Conservation (phyloP, 2,797 vertebrate genomes). For the Austrolebias charrua region DNA sequence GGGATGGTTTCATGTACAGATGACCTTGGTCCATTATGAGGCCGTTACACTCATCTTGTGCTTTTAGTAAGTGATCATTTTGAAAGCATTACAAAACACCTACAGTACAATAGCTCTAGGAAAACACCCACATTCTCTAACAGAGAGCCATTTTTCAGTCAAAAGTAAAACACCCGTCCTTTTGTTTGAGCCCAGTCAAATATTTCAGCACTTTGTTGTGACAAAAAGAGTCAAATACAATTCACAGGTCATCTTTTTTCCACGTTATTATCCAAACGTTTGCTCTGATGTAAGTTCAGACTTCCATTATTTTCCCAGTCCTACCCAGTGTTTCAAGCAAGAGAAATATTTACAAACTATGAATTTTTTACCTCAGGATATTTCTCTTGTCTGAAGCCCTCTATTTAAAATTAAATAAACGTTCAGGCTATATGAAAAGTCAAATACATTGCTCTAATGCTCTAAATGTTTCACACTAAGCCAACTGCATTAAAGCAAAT, state of each 20-base stretch:
- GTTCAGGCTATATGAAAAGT: no score
- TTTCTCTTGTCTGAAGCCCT: no score
- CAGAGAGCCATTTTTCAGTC: not conserved
- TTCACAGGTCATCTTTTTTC: slow-evolving; percentile 30
- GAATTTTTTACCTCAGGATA: not conserved
- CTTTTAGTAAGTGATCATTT: slow-evolving; percentile 8
- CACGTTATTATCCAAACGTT: slow-evolving; percentile 19
- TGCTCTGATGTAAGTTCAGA: slow-evolving; percentile 22
- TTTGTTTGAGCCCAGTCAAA: slow-evolving; percentile 1
- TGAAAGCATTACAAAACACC: not conserved
- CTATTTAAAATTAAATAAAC: no score
- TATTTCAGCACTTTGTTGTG: slow-evolving; percentile 12
- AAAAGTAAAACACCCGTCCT: not conserved
- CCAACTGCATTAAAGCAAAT: not conserved
- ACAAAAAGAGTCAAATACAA: slow-evolving; percentile 9
- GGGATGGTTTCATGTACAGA: slow-evolving; percentile 9
- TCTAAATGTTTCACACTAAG: not conserved
- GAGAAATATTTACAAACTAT: slow-evolving; percentile 9
- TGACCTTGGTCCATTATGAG: slow-evolving; percentile 1
- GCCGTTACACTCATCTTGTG: slow-evolving; percentile 6
- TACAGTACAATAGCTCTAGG: not conserved
- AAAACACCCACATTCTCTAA: not conserved
- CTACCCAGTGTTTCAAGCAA: slow-evolving; percentile 22
- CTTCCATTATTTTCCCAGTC: slow-evolving; percentile 19
- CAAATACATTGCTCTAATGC: no score